Base-by-base conservation (phyloP, 2,113 vertebrate species). In the Syrmaticus mikado region DNA sequence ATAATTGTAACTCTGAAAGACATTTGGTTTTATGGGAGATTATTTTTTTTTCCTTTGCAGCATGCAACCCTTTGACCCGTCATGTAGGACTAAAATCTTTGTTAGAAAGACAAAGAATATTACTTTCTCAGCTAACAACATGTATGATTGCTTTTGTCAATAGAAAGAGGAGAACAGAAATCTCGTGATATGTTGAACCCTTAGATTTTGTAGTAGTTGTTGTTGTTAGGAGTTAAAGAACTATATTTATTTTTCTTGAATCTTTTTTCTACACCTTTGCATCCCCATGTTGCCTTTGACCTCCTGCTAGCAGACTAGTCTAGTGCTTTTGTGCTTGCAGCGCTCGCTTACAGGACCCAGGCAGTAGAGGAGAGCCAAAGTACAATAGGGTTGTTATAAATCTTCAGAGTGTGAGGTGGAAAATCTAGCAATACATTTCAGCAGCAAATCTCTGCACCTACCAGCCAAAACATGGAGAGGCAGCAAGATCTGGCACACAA, bases 1-100 rank as follows among this genome's bases (percentile, higher is more conserved):
- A 93, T 95, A 95, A 88, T 91, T 87, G 76, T 95, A 83, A 94
- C 60, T 92, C 58, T 94, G 87, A 97, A 94, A 97, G 81, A 92
- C 52, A 85, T 80, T 38, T 68, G 81, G 77, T 92, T 75, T 91
- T 78, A 92, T 64, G 74, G 43, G 62, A 82, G 62, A 72, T 66
- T 62, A 80, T 89, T 90, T 66, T 62, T 82, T 66, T 65, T 80
- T 76, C 19, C 28, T 58, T 68, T 74, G 53, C 75, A 94, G 52
- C 11, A 45, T 91, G 71, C 73, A 96, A 94, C 77, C 86, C 86
- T 96, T 92, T 96, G 94, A 96, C 94, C 88, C 53, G 34, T 55
- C 52, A 3, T 85, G 85, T 83, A 82, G 87, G 66, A 80, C 74
- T 84, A 72, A 87, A 86, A 70, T 52, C 82, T 96, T 92, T 94